Evolutionary conservation across 2,113 vertebrate species (phyloP).

Genomic region (Sylvia atricapilla): DNA sequence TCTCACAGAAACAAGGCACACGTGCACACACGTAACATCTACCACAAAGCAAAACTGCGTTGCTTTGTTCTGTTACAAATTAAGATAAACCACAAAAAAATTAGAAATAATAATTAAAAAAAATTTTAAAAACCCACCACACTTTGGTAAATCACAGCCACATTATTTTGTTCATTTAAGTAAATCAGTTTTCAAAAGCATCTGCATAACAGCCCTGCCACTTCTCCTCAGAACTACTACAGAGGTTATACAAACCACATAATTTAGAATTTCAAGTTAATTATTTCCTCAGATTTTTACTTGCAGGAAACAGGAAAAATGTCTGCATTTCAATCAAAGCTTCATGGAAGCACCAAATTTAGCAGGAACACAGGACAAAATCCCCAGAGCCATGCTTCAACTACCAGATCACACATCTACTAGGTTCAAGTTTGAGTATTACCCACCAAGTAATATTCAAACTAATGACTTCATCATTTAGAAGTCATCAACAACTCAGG

Average conservation of each 20-base stretch:
- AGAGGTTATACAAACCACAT: neutral
- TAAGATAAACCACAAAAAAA: neutral
- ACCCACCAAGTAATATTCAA: neutral
- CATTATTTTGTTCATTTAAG: neutral
- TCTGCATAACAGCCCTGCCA: neutral
- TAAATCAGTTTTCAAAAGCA: neutral
- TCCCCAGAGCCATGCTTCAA: neutral
- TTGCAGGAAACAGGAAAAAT: neutral
- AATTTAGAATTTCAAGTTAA: neutral
- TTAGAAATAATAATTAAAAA: too few species aligned
- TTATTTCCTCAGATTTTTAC: neutral
- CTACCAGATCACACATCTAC: neutral
- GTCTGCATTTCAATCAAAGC: neutral
- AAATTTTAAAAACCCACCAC: neutral
- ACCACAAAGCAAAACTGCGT: neutral
- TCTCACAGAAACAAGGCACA: constrained; percentile 10
- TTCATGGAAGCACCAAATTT: neutral
- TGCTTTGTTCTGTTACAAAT: neutral
- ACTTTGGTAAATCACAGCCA: neutral
- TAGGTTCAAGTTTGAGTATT: neutral
- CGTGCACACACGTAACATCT: neutral
- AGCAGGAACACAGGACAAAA: neutral
- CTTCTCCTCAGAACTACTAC: neutral
- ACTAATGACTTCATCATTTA: neutral
- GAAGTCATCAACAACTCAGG: neutral